These are phyloP conservation scores for Smutsia gigantea DNA, from an alignment of 2,797 vertebrate genomes.

Conservation along the genomic window DNA sequence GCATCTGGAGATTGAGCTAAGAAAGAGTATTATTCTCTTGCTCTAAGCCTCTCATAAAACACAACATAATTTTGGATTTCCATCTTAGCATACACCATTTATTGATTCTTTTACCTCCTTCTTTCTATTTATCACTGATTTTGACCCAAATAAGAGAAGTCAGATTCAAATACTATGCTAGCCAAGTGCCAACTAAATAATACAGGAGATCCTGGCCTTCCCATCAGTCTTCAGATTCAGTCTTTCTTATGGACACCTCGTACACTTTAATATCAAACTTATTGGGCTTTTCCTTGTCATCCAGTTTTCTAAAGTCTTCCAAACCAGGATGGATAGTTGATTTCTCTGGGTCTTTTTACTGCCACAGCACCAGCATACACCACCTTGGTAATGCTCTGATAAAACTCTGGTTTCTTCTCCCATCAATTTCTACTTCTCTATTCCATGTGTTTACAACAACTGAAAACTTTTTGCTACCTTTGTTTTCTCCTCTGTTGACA, in stretches of 20 bases:
- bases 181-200: not conserved
- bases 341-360: not conserved
- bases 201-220: not conserved
- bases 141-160: slow-evolving; percentile 37
- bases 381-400: not conserved
- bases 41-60: not conserved
- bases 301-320: slow-evolving; percentile 17
- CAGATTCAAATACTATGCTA: slow-evolving; percentile 8
- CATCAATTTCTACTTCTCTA: not conserved
- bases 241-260: slow-evolving; percentile 39
- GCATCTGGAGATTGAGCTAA: not conserved
- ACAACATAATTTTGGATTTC: slow-evolving; percentile 26
- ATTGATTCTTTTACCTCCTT: slow-evolving; percentile 30
- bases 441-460: not conserved
- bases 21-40: slow-evolving; percentile 28
- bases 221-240: not conserved
- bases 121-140: slow-evolving; percentile 42
- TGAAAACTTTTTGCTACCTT: not conserved
- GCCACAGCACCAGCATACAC: not conserved
- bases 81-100: not conserved
- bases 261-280: slow-evolving; percentile 49
- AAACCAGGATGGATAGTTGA: not conserved
- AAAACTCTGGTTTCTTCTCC: not conserved
- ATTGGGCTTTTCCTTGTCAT: slow-evolving; percentile 36
- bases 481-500: not conserved